phyloP scores from a whole-genome alignment of 2,113 vertebrate species.

The Alethe castanea region DNA sequence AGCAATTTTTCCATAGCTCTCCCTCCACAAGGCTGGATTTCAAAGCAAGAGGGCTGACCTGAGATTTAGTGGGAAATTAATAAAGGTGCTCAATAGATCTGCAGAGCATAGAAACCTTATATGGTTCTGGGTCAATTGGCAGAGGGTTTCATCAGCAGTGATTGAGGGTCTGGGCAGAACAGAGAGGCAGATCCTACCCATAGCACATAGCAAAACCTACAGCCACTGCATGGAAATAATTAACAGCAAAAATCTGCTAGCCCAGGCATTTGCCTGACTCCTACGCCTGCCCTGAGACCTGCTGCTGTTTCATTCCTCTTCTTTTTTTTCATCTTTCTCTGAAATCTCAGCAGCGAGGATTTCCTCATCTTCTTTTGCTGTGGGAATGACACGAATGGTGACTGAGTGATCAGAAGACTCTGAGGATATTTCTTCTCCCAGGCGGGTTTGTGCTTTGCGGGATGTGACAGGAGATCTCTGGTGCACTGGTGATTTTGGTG shows the following conservation, averaged over 20 bases:
- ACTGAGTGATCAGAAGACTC: conserved; percentile 70
- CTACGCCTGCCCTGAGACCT: background rate
- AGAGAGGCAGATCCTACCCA: background rate
- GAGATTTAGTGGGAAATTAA: background rate
- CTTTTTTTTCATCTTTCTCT: background rate
- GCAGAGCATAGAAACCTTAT: background rate
- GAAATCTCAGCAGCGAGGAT: conserved; percentile 75
- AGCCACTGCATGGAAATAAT: background rate
- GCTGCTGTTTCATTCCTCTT: background rate
- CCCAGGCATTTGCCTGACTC: background rate
- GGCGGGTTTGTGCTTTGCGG: background rate
- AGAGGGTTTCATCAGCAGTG: background rate
- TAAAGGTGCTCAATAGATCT: background rate
- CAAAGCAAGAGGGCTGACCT: background rate
- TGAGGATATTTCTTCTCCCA: conserved; percentile 7
- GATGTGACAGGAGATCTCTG: conserved; percentile 50
- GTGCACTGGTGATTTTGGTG: conserved; percentile 68
- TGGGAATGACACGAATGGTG: conserved; percentile 72
- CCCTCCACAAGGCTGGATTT: background rate
- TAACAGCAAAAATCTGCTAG: background rate
- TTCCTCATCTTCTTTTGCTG: conserved; percentile 65
- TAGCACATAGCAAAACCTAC: background rate
- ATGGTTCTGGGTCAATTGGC: background rate
- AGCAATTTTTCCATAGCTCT: background rate
- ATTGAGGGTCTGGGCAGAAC: background rate